A percentile compares a stretch with the other conserved stretches of the same genome.
Conservation (phyloP, 2,797 vertebrate genomes). For the Tapera naevia region DNA sequence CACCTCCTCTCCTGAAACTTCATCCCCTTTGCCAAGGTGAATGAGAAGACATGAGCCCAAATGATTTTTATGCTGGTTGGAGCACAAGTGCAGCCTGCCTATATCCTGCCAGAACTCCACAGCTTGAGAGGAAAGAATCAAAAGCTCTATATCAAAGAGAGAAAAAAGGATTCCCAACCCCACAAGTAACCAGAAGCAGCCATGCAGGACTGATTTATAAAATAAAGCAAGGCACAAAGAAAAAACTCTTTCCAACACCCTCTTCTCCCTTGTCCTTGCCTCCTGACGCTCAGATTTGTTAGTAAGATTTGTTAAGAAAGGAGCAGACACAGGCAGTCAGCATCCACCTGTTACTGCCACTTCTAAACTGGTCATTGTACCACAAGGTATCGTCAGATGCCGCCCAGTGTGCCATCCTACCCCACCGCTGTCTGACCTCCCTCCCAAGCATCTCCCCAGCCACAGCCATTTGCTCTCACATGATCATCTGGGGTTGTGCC, state of each 20-base stretch:
- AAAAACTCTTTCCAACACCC: background rate
- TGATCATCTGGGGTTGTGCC: accelerated
- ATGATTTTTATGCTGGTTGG: background rate
- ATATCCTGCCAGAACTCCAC: background rate
- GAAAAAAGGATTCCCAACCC: background rate
- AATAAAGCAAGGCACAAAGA: background rate
- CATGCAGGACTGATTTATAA: background rate
- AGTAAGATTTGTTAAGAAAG: background rate
- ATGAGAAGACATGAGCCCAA: background rate
- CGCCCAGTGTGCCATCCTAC: background rate
- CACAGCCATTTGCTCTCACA: background rate
- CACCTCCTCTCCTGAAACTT: background rate
- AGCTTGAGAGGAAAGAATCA: background rate
- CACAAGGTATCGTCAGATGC: background rate
- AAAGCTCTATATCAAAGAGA: background rate
- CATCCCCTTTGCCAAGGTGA: background rate
- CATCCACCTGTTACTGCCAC: background rate
- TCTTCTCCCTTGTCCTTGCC: background rate
- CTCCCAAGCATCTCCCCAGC: background rate
- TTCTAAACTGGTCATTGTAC: background rate
- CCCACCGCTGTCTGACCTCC: background rate
- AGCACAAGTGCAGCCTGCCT: background rate
- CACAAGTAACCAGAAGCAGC: background rate
- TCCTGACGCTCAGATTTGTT: background rate
- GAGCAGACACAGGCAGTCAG: background rate